These are phyloP conservation scores for Sarcophaga variegata DNA, from an alignment of 2,888 invertebrate genomes.

Conservation along the genomic window DNA sequence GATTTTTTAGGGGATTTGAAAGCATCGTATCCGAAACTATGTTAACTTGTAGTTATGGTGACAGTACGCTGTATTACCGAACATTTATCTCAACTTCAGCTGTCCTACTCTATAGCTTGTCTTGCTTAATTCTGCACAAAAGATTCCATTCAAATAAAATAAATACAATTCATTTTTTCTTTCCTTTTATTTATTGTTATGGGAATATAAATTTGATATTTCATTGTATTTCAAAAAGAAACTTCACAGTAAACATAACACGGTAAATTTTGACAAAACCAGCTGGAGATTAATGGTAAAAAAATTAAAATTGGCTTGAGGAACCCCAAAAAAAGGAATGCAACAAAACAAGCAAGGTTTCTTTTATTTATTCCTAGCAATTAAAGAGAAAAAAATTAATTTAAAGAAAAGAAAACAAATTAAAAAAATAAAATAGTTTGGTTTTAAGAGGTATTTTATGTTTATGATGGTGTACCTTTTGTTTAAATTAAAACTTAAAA, in stretches of 20 bases:
- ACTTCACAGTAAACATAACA: not conserved
- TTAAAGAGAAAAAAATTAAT: conserved; percentile 46
- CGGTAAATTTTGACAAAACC: not conserved
- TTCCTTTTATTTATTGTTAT: not conserved
- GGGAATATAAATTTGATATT: conserved; percentile 7
- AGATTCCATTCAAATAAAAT: too few species aligned
- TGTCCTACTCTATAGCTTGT: too few species aligned
- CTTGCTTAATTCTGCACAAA: too few species aligned
- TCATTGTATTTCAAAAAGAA: conserved; percentile 1
- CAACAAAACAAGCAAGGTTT: conserved; percentile 16
- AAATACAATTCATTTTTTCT: too few species aligned
- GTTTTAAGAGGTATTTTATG: conserved; percentile 55
- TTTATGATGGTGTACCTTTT: conserved; percentile 46
- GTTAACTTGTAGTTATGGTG: too few species aligned
- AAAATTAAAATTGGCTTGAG: conserved; percentile 2
- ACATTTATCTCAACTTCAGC: too few species aligned
- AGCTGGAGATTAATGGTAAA: not conserved
- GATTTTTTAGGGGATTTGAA: too few species aligned
- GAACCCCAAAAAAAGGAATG: not conserved
- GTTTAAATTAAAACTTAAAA: conserved; percentile 60
- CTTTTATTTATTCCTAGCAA: conserved; percentile 42
- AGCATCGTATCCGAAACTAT: too few species aligned
- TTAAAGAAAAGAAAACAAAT: conserved; percentile 39
- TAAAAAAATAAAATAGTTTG: conserved; percentile 17
- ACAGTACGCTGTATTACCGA: too few species aligned